Conservation (phyloP, 2,797 vertebrate genomes). For the Chlorospingus flavigularis region DNA sequence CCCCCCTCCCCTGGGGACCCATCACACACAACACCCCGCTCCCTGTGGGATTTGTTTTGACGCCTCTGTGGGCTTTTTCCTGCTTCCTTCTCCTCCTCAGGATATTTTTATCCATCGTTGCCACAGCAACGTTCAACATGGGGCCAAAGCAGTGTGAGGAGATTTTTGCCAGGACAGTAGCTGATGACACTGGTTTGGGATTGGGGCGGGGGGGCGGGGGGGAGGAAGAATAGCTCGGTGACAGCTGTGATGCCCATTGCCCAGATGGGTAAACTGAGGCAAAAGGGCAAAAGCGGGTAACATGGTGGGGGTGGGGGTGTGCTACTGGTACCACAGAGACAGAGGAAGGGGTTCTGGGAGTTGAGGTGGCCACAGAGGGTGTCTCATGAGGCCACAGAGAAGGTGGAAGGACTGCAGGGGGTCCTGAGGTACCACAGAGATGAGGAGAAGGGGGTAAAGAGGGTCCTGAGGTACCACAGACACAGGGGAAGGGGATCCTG, state of each 20-base stretch:
- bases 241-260: neutral
- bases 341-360: neutral
- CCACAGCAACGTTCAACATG: constrained; percentile 63
- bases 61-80: constrained; percentile 17
- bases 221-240: neutral
- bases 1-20: too few relatives aligned
- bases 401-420: neutral
- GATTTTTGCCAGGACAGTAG: neutral
- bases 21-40: neutral
- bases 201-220: neutral
- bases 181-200: neutral
- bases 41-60: constrained; percentile 69
- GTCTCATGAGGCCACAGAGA: neutral
- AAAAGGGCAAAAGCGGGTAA: neutral
- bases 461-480: neutral
- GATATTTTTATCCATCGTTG: constrained; percentile 75
- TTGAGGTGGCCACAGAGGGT: neutral
- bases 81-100: neutral
- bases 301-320: rapidly evolving
- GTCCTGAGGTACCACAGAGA: neutral
- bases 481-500: neutral
- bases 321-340: neutral
- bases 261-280: neutral
- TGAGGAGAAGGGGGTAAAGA: neutral
- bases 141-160: neutral